Conservation (phyloP, 1,140 invertebrate species). For the Zaprionus davidi region DNA sequence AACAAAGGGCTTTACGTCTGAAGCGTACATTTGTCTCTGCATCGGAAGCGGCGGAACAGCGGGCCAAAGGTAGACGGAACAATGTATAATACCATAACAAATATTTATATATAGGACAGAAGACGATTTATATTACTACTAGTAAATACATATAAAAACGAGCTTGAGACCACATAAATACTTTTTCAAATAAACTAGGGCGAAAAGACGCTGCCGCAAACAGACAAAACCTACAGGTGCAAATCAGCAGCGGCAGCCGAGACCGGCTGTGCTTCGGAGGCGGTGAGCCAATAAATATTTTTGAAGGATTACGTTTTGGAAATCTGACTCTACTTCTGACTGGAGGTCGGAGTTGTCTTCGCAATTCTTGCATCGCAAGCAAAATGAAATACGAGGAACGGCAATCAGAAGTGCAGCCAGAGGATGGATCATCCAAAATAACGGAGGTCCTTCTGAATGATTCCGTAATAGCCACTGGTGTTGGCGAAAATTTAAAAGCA, state of each 20-base stretch:
- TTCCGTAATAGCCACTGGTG: conserved; percentile 69
- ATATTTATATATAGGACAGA: conserved; percentile 24
- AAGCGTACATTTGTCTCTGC: conserved; percentile 91
- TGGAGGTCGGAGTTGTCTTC: conserved; percentile 67
- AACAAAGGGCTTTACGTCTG: conserved; percentile 88
- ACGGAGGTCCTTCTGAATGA: conserved; percentile 77
- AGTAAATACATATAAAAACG: conserved; percentile 53
- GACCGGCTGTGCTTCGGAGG: conserved; percentile 59
- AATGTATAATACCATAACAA: conserved; percentile 49
- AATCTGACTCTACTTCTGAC: conserved; percentile 54
- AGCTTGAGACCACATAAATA: conserved; percentile 56
- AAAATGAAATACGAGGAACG: conserved; percentile 51
- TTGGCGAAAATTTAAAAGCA: conserved; percentile 76
- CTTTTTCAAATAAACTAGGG: conserved; percentile 69
- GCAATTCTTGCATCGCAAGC: conserved; percentile 46
- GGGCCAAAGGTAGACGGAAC: conserved; percentile 87
- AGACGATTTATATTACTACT: conserved; percentile 56
- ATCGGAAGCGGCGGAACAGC: conserved; percentile 90
- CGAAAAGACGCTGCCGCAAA: conserved; percentile 31
- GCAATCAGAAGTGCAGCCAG: neutral
- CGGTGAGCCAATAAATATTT: conserved; percentile 62
- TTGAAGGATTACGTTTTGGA: conserved; percentile 57
- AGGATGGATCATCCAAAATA: conserved; percentile 33
- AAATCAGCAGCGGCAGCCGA: conserved; percentile 18
- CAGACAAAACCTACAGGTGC: conserved; percentile 9